These are phyloP conservation scores for Merodon equestris DNA, from an alignment of 2,888 invertebrate species.

Conservation along the genomic window DNA sequence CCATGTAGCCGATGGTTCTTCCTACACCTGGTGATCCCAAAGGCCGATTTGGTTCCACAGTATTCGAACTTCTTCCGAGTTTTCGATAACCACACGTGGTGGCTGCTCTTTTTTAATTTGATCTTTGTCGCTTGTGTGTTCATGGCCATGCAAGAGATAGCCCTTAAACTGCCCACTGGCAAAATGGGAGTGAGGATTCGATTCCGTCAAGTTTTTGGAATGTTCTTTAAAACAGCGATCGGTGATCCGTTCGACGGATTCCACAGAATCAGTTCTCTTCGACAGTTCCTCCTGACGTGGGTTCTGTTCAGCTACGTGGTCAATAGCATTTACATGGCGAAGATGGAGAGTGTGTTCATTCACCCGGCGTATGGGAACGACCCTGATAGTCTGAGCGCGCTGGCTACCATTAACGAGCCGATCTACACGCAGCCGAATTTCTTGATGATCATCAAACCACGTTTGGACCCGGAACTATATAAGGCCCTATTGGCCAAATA, in stretches of 20 bases:
- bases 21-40: conserved; percentile 74
- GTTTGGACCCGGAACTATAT: conserved; percentile 66
- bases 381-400: conserved; percentile 71
- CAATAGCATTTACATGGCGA: conserved; percentile 75
- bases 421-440: conserved; percentile 70
- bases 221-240: conserved; percentile 73
- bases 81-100: conserved; percentile 72
- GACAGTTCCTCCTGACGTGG: conserved; percentile 74
- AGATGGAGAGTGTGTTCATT: conserved; percentile 76
- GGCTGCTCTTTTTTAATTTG: conserved; percentile 23
- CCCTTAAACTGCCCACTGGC: conserved; percentile 4
- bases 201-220: conserved; percentile 67
- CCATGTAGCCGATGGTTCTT: conserved; percentile 71
- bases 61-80: conserved; percentile 74
- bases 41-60: conserved; percentile 72
- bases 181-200: not conserved
- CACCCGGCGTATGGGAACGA: conserved; percentile 73
- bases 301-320: conserved; percentile 75
- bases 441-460: conserved; percentile 62
- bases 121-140: conserved; percentile 19
- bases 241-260: conserved; percentile 73
- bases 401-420: conserved; percentile 65
- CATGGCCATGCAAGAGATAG: conserved; percentile 15
- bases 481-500: conserved; percentile 50
- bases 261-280: conserved; percentile 72